Evolutionary conservation across 2,888 invertebrate species (phyloP).

Genomic region (Danaus chrysippus): DNA sequence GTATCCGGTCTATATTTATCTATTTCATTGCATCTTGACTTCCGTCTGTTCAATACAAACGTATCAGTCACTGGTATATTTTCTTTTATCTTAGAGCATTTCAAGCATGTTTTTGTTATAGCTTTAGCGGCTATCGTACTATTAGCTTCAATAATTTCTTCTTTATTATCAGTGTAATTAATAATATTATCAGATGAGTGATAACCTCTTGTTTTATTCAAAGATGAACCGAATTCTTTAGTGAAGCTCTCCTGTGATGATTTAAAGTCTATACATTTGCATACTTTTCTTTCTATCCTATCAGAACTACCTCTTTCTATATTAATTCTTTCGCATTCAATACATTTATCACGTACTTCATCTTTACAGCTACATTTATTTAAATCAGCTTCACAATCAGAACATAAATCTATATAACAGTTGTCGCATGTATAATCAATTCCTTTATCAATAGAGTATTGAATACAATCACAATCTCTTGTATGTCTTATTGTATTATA

Average conservation of each 20-base stretch:
- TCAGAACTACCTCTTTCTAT: constrained; percentile 67
- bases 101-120: constrained; percentile 69
- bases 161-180: constrained; percentile 60
- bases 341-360: constrained; percentile 57
- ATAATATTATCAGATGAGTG: constrained; percentile 72
- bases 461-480: constrained; percentile 62
- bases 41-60: constrained; percentile 47
- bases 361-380: constrained; percentile 54
- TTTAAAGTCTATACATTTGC: constrained; percentile 69
- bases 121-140: constrained; percentile 55
- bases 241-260: constrained; percentile 71
- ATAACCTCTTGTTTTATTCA: constrained; percentile 67
- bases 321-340: constrained; percentile 65
- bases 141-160: constrained; percentile 58
- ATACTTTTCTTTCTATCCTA: constrained; percentile 61
- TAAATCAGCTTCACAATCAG: constrained; percentile 65
- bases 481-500: constrained; percentile 53
- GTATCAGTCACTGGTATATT: constrained; percentile 67
- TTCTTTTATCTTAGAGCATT: constrained; percentile 74
- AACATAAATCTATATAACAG: constrained; percentile 68
- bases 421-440: constrained; percentile 68
- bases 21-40: constrained; percentile 59
- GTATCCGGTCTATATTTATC: constrained; percentile 66
- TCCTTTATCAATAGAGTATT: constrained; percentile 65
- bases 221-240: constrained; percentile 59